These are phyloP conservation scores for Psammodynastes pulverulentus DNA, from an alignment of 2,113 vertebrate species.

Conservation along the genomic window DNA sequence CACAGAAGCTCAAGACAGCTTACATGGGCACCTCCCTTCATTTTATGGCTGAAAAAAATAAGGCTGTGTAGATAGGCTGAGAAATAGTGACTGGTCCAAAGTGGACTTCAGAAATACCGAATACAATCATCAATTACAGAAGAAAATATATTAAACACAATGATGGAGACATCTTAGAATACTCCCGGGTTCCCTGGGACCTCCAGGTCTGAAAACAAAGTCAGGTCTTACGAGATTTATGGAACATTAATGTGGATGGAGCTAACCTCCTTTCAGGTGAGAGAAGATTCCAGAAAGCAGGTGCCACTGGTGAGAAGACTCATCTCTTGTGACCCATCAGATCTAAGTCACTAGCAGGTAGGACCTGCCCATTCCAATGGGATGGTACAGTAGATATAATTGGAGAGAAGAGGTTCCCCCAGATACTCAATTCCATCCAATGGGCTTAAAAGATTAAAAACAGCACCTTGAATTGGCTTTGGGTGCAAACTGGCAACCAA, in stretches of 20 bases:
- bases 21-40: neutral
- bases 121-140: neutral
- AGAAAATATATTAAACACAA: neutral
- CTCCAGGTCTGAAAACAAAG: neutral
- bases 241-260: neutral
- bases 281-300: neutral
- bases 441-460: neutral
- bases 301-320: neutral
- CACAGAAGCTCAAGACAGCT: neutral
- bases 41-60: neutral
- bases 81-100: neutral
- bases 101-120: neutral
- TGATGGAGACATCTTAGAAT: neutral
- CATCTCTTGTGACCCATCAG: neutral
- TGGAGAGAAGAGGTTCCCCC: too few relatives aligned
- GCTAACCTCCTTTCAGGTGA: neutral
- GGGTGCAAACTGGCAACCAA: neutral
- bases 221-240: neutral
- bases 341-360: neutral
- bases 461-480: neutral
- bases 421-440: neutral
- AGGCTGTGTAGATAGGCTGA: neutral
- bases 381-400: neutral
- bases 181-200: neutral
- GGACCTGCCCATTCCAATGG: neutral